Evolutionary conservation across 2,888 invertebrate species (phyloP).

Genomic region (Lagria hirta): DNA sequence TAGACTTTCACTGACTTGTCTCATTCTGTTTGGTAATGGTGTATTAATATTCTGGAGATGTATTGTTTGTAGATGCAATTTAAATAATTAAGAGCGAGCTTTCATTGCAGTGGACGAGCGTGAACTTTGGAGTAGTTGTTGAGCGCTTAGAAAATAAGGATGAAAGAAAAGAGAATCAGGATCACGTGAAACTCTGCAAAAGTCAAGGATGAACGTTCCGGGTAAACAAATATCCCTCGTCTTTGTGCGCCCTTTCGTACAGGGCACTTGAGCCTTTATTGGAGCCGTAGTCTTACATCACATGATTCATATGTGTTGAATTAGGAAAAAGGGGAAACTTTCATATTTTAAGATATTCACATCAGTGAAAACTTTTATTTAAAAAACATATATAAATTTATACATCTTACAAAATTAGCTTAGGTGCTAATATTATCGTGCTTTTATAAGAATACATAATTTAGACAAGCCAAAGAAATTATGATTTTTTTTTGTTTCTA

Average conservation of each 20-base stretch:
- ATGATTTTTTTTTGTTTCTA: too few species aligned
- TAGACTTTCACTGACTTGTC: slow-evolving; percentile 4
- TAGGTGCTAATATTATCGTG: too few species aligned
- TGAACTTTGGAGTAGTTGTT: slow-evolving; percentile 18
- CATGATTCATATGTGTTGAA: slow-evolving; percentile 26
- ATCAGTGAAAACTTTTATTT: slow-evolving; percentile 3
- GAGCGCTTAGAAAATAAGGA: slow-evolving; percentile 33
- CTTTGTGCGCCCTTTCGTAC: slow-evolving; percentile 33
- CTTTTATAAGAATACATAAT: too few species aligned
- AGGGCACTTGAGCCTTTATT: slow-evolving; percentile 22
- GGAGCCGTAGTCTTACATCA: slow-evolving; percentile 24
- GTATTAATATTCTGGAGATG: slow-evolving; percentile 20
- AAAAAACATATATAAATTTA: too few species aligned
- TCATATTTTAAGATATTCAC: slow-evolving; percentile 11
- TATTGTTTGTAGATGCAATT: slow-evolving; percentile 23
- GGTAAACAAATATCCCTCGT: slow-evolving; percentile 36
- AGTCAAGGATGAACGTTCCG: slow-evolving; percentile 27
- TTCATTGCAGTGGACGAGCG: slow-evolving; percentile 16
- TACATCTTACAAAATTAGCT: too few species aligned
- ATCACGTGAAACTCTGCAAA: slow-evolving; percentile 26
- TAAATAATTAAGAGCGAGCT: slow-evolving; percentile 23
- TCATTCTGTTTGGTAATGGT: slow-evolving; percentile 18
- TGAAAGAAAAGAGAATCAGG: slow-evolving; percentile 30
- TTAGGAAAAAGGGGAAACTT: slow-evolving; percentile 24
- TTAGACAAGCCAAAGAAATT: too few species aligned